These are phyloP conservation scores for Napeogenes inachia DNA, from an alignment of 2,888 invertebrate genomes.

Conservation along the genomic window DNA sequence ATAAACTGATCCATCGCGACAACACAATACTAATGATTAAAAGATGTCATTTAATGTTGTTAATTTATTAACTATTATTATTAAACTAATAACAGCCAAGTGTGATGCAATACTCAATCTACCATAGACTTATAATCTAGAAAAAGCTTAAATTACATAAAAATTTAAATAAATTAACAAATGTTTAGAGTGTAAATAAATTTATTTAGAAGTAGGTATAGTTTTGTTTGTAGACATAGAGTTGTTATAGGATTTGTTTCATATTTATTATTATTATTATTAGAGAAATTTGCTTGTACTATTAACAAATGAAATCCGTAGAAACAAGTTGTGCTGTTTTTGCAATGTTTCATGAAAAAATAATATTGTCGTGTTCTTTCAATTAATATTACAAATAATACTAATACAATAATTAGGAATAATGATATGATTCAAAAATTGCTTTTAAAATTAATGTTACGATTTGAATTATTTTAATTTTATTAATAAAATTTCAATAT, in stretches of 20 bases:
- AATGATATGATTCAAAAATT: slow-evolving; percentile 51
- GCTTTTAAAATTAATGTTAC: slow-evolving; percentile 32
- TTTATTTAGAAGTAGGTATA: neutral
- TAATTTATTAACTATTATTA: no score
- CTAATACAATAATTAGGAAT: neutral
- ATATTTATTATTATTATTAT: neutral
- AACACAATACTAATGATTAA: no score
- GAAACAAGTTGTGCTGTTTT: no score
- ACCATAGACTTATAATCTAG: slow-evolving; percentile 21
- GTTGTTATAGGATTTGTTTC: neutral
- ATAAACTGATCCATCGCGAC: no score
- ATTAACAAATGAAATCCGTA: no score
- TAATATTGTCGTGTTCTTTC: no score
- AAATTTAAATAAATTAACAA: slow-evolving; percentile 9
- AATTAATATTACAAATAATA: no score
- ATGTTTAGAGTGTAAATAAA: slow-evolving; percentile 1
- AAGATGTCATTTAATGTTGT: no score
- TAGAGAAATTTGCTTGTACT: no score
- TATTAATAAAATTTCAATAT: neutral
- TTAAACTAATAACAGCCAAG: neutral
- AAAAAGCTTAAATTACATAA: slow-evolving; percentile 22
- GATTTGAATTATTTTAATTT: slow-evolving; percentile 6
- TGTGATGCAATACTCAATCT: slow-evolving; percentile 8
- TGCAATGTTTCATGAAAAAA: no score
- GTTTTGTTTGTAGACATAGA: neutral